Conservation (phyloP, 2,888 invertebrate genomes). For the Teleogryllus oceanicus region DNA sequence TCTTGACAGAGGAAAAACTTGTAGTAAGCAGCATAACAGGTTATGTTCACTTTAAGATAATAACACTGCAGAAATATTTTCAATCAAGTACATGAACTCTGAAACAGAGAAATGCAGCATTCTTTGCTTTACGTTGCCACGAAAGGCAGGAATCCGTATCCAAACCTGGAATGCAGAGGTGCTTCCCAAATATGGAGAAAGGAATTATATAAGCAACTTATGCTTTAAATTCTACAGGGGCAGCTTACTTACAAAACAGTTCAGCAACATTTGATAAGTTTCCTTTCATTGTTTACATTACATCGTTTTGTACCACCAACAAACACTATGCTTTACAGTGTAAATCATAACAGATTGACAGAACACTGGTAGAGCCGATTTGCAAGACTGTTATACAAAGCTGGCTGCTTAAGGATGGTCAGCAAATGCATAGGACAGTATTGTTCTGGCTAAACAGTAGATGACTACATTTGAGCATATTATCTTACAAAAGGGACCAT, state of each 20-base stretch:
- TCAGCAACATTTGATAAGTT: background rate
- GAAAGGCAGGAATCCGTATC: background rate
- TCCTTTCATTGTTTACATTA: background rate
- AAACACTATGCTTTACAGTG: background rate
- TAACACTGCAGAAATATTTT: background rate
- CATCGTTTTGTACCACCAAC: background rate
- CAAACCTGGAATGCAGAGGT: background rate
- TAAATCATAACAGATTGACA: background rate
- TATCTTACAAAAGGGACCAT: slow-evolving; percentile 9
- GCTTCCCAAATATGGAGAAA: background rate
- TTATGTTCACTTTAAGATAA: background rate
- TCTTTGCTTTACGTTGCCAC: background rate
- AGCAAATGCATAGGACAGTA: background rate
- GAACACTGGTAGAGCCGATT: background rate
- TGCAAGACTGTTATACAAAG: background rate
- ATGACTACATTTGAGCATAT: background rate
- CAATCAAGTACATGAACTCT: background rate
- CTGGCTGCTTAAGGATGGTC: background rate
- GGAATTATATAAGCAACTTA: background rate
- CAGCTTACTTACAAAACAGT: background rate
- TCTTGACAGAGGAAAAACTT: too few relatives aligned
- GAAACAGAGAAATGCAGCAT: background rate
- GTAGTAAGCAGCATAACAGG: too few relatives aligned
- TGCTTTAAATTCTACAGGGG: background rate
- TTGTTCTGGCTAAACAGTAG: background rate